Evolutionary conservation across 2,797 vertebrate species (phyloP).

Genomic region (Gobionotothen gibberifrons): DNA sequence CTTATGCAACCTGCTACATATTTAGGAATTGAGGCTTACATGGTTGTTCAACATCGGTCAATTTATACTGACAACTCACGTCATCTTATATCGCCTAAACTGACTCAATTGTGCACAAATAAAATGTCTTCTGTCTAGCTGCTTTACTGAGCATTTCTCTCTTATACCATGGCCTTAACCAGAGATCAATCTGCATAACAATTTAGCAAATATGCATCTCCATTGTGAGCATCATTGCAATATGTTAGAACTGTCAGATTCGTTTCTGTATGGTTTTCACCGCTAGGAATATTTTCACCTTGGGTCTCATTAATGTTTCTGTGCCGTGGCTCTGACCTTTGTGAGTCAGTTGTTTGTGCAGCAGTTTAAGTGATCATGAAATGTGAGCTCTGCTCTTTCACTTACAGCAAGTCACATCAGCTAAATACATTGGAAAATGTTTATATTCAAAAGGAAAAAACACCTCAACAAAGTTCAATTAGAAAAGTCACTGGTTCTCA

Average conservation of each 20-base stretch:
- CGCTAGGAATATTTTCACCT: conserved; percentile 24
- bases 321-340: conserved; percentile 33
- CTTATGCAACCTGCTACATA: not conserved
- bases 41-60: not conserved
- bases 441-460: not conserved
- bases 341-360: conserved; percentile 23
- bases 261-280: conserved; percentile 30
- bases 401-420: not conserved
- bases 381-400: not conserved
- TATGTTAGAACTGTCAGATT: conserved; percentile 36
- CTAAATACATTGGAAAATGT: too few species aligned
- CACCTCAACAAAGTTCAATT: not conserved
- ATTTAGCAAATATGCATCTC: conserved; percentile 29
- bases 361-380: conserved; percentile 21
- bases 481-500: not conserved
- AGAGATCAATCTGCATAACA: conserved; percentile 34
- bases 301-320: conserved; percentile 41
- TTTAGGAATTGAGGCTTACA: not conserved
- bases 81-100: not conserved
- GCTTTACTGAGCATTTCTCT: conserved; percentile 15
- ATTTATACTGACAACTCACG: conserved; percentile 2
- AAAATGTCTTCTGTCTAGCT: conserved; percentile 1
- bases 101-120: not conserved
- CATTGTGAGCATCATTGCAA: conserved; percentile 22
- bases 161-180: conserved; percentile 8